Evolutionary conservation across 2,113 vertebrate genomes (phyloP).

Genomic region (Oenanthe melanoleuca): DNA sequence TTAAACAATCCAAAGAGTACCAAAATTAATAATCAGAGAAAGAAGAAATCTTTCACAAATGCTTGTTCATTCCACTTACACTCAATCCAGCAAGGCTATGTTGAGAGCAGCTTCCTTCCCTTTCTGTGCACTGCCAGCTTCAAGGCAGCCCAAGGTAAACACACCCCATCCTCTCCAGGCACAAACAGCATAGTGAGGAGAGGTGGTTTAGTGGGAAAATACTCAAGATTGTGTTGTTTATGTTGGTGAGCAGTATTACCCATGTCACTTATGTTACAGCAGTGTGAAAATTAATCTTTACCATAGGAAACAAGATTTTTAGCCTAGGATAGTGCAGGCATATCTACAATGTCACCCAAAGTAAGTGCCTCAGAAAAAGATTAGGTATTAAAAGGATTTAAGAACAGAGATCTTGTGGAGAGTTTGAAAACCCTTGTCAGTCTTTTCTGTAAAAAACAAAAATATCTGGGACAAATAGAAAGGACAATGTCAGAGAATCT

Average conservation of each 20-base stretch:
- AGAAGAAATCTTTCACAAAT: not conserved
- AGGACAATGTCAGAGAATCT: not conserved
- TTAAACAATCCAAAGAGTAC: not conserved
- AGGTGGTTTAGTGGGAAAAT: not conserved
- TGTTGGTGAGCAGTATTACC: not conserved
- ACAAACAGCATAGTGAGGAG: not conserved
- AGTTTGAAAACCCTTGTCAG: not conserved
- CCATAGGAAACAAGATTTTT: not conserved
- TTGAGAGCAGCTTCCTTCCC: not conserved
- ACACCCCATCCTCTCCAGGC: not conserved
- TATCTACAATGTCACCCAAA: not conserved
- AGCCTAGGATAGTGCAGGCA: not conserved
- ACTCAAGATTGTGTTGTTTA: not conserved
- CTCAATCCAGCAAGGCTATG: not conserved
- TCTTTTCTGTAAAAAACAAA: not conserved
- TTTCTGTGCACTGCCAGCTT: not conserved
- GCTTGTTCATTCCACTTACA: not conserved
- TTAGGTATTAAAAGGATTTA: not conserved
- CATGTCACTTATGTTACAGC: not conserved
- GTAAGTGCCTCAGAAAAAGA: not conserved
- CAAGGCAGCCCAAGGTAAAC: not conserved
- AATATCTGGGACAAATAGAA: not conserved
- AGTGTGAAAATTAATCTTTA: not conserved
- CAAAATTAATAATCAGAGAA: slow-evolving; percentile 22
- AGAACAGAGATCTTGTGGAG: not conserved